Conservation (phyloP, 2,888 invertebrate species). For the Dasypolia templi region DNA sequence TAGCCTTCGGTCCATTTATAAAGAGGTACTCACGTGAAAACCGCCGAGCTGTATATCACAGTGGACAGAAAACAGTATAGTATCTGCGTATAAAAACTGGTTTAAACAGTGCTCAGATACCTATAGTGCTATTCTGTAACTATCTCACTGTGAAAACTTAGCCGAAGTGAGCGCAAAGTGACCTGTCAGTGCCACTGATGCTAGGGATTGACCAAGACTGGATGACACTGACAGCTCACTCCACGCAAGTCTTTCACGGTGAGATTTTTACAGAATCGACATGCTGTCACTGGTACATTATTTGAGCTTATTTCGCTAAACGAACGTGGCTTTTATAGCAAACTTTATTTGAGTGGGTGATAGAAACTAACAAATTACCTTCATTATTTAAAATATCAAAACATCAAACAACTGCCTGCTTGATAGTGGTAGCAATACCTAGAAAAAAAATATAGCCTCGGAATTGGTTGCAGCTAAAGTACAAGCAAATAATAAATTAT, state of each 20-base stretch:
- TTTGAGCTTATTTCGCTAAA: background rate
- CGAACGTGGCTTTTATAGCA: background rate
- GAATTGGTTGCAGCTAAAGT: conserved; percentile 2
- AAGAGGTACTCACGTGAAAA: conserved; percentile 56
- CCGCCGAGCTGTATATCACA: background rate
- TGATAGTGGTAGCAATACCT: background rate
- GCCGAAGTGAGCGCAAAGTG: too few species aligned
- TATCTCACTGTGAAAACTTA: too few species aligned
- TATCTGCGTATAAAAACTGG: conserved; percentile 8
- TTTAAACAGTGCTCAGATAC: background rate
- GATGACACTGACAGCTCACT: too few species aligned
- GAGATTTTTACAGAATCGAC: too few species aligned
- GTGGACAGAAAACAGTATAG: conserved; percentile 9
- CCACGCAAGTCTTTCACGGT: too few species aligned
- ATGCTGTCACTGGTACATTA: too few species aligned
- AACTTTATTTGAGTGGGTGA: background rate
- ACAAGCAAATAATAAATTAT: conserved; percentile 1
- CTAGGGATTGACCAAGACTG: too few species aligned
- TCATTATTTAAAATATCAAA: background rate
- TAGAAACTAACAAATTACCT: background rate
- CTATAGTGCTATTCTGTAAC: too few species aligned
- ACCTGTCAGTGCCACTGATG: too few species aligned
- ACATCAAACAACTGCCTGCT: background rate
- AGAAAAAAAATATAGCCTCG: background rate
- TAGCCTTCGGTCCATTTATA: conserved; percentile 61